Evolutionary conservation across 1,140 invertebrate species (phyloP).

Genomic region (Drosophila orosa): DNA sequence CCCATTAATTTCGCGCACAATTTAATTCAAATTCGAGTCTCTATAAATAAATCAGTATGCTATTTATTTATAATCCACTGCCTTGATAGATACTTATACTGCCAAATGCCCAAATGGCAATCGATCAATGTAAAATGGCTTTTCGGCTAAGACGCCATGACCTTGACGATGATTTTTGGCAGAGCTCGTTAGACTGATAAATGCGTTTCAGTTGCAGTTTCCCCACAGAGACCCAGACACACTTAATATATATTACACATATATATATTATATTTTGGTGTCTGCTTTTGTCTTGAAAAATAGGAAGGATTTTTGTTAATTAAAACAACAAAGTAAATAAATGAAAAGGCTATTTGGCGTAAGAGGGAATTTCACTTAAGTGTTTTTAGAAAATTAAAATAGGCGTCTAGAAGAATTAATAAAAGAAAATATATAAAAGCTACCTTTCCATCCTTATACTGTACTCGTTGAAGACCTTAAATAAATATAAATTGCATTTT

Average conservation of each 20-base stretch:
- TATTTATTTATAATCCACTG: conserved; percentile 56
- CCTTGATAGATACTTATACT: conserved; percentile 38
- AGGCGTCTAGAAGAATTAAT: no score
- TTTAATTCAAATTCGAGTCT: conserved; percentile 44
- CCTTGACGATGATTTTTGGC: conserved; percentile 53
- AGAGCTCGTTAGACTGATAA: conserved; percentile 55
- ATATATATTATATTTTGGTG: conserved; percentile 20
- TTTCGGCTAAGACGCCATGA: conserved; percentile 36
- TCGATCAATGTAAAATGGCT: conserved; percentile 64
- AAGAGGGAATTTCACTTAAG: background rate
- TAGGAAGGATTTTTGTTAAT: conserved; percentile 38
- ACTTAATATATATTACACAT: conserved; percentile 13
- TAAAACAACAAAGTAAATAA: conserved; percentile 12
- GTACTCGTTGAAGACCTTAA: no score
- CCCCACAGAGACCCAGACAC: conserved; percentile 23
- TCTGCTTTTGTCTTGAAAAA: conserved; percentile 12
- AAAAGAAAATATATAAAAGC: background rate
- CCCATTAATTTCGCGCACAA: conserved; percentile 56
- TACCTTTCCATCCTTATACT: no score
- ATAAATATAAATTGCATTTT: conserved; percentile 2
- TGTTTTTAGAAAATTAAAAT: background rate
- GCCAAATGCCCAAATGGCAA: conserved; percentile 40
- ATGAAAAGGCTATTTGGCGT: conserved; percentile 25
- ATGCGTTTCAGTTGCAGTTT: conserved; percentile 58
- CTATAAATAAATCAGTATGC: conserved; percentile 49